phyloP scores from a whole-genome alignment of 2,113 vertebrate genomes.

The Chamaea fasciata region DNA sequence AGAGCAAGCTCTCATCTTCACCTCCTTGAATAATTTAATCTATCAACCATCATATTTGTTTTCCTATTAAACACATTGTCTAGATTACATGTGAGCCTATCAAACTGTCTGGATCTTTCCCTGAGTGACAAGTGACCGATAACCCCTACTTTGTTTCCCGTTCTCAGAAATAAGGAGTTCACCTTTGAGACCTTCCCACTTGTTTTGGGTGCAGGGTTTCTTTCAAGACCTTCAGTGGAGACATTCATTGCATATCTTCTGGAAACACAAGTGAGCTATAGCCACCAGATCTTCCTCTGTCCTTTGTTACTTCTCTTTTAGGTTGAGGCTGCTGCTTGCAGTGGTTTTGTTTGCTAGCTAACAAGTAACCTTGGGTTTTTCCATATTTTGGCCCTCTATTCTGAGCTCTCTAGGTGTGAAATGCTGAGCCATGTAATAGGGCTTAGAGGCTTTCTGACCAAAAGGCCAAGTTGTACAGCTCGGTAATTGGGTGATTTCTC shows the following conservation, averaged over 20 bases:
- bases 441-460: not conserved
- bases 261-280: not conserved
- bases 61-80: not conserved
- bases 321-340: not conserved
- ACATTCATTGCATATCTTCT: not conserved
- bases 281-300: not conserved
- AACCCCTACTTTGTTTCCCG: not conserved
- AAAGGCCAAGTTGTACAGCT: not conserved
- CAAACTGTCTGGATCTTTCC: not conserved
- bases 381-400: not conserved
- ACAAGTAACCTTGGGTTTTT: not conserved
- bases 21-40: not conserved
- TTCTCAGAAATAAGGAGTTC: not conserved
- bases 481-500: fast-evolving
- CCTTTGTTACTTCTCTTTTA: not conserved
- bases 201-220: not conserved
- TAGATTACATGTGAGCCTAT: not conserved
- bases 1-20: not conserved
- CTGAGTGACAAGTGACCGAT: not conserved
- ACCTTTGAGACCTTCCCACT: not conserved
- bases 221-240: not conserved
- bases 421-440: not conserved
- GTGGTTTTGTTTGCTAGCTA: not conserved
- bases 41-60: not conserved
- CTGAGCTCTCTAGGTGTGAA: not conserved